Base-by-base conservation (phyloP, 2,797 vertebrate genomes). In the Coilia nasus region DNA sequence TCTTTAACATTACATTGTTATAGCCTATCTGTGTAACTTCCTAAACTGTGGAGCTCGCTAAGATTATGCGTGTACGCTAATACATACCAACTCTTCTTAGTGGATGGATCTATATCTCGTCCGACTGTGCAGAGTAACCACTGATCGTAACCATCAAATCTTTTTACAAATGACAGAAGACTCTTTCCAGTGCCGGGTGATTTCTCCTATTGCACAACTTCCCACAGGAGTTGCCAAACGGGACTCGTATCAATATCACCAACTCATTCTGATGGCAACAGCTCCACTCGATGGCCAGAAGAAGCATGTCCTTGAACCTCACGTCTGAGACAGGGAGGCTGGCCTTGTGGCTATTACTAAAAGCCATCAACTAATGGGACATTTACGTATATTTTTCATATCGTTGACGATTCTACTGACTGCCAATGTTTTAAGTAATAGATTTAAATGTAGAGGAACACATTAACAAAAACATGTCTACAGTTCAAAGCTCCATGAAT, bases 161-260 rank as follows among this genome's bases (percentile, higher is more conserved):
- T 35, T 3, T 25, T 31, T 0, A 14, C 28, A 35, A 75, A 75
- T 75, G 28, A 75, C 67, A 4, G 23, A 54, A 54, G 23, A 64
- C 60, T 35, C 25, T 83, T 23, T 50, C 28, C 46, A 82, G 44
- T 54, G 56, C 57, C 17, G 21, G 28, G 44, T 84, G 86, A 84
- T 90, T 90, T 84, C 88, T 83, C 80, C 82, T 87, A 91, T 93
- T 93, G 86, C 90, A 44, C 91, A 92, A 92, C 91, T 93, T 89
- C 82, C 82, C 88, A 85, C 64, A 54, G 81, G 25, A 86, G 83
- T 25, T 81, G 83, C 5, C 84, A 23, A 75, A 59, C 44, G 28
- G 67, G 28, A 35, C 67, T 75, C 67, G 7, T 35, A 75, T 75
- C 67, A 75, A 75, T 75, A 41, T 35, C 67, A 35, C 67, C 31